Evolutionary conservation across 2,797 vertebrate species (phyloP).

Genomic region (Diglossa cyanea): DNA sequence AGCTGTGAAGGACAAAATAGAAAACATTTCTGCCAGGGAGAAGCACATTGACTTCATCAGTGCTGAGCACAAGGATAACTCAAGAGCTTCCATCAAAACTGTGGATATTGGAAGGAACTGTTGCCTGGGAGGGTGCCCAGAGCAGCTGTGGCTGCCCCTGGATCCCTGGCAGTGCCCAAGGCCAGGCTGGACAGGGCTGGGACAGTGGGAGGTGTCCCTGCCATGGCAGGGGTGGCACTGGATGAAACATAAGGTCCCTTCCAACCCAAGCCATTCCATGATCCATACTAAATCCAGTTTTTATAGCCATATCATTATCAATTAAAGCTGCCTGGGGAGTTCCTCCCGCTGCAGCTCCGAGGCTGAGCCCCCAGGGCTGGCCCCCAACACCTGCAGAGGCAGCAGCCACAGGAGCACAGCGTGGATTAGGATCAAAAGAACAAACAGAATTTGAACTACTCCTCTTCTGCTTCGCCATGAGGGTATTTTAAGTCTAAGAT

Average conservation of each 20-base stretch:
- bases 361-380: not conserved
- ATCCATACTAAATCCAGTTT: fast-evolving
- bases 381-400: not conserved
- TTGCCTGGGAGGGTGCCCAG: fast-evolving
- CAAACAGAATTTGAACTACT: conserved; percentile 49
- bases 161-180: not conserved
- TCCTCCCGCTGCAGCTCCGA: not conserved
- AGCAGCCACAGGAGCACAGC: not conserved
- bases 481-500: conserved; percentile 69
- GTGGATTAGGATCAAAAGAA: conserved; percentile 36
- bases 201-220: not conserved
- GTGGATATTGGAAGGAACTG: not conserved
- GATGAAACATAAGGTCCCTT: fast-evolving
- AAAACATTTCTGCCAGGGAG: not conserved
- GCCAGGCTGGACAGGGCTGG: not conserved
- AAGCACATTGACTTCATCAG: not conserved
- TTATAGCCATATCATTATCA: fast-evolving
- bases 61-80: not conserved
- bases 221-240: not conserved
- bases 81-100: not conserved
- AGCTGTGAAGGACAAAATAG: not conserved
- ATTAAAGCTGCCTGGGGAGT: not conserved
- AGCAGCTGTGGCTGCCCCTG: not conserved
- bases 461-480: conserved; percentile 12
- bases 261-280: fast-evolving